These are phyloP conservation scores for Agriotes lineatus DNA, from an alignment of 2,888 invertebrate species.

Conservation along the genomic window DNA sequence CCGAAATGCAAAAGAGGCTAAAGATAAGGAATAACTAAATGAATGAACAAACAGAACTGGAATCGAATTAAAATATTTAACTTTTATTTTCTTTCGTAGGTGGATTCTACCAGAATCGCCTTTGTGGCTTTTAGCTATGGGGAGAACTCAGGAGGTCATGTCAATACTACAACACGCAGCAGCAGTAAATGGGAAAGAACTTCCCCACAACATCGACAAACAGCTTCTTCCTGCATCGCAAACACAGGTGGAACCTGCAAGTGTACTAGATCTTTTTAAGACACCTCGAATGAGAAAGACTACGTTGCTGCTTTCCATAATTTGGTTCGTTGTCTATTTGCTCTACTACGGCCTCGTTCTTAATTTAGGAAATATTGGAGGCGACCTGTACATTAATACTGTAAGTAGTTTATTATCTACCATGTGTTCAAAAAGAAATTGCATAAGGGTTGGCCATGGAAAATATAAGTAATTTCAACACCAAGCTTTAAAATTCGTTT, in stretches of 20 bases:
- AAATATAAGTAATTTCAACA: no score
- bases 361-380: constrained; percentile 81
- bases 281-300: constrained; percentile 75
- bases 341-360: constrained; percentile 83
- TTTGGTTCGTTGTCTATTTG: constrained; percentile 84
- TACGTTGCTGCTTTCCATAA: constrained; percentile 77
- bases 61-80: no score
- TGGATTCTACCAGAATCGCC: constrained; percentile 85
- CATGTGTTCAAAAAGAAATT: no score
- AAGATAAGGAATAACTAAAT: no score
- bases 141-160: constrained; percentile 78
- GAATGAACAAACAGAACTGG: no score
- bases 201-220: constrained; percentile 79
- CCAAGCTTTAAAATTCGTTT: no score
- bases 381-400: constrained; percentile 80
- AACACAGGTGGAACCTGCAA: constrained; percentile 65
- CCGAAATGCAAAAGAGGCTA: no score
- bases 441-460: no score
- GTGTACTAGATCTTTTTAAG: constrained; percentile 76
- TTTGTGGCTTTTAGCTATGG: constrained; percentile 81
- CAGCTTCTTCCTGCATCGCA: constrained; percentile 69
- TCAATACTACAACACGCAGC: constrained; percentile 75
- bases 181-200: constrained; percentile 73
- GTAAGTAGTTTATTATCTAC: constrained; percentile 65
- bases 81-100: no score